Percentiles rank a stretch among this genome's conserved stretches.
Conservation (phyloP, 2,113 vertebrate species). For the Bagarius yarrelli region DNA sequence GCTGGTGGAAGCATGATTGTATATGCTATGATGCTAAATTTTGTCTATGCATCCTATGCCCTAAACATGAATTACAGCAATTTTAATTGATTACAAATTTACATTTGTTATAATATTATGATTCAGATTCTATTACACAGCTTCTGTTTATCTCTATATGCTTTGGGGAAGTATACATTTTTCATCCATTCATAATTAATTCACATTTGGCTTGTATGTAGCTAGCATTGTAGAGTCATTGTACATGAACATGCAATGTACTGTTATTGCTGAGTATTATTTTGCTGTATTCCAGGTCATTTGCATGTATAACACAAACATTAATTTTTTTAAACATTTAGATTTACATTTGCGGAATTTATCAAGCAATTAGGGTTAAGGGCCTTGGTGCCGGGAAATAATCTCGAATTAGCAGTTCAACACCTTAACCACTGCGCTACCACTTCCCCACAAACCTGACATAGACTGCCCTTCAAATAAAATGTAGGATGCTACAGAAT, state of each 20-base stretch:
- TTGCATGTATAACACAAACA: neutral
- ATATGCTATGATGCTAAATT: neutral
- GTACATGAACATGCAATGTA: neutral
- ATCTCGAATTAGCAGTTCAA: too few species aligned
- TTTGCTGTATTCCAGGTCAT: neutral
- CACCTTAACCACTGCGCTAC: too few species aligned
- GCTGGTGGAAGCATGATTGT: neutral
- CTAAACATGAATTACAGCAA: neutral
- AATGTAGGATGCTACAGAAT: neutral
- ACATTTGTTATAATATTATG: neutral
- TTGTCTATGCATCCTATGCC: neutral
- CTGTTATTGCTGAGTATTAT: neutral
- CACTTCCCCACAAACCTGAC: neutral
- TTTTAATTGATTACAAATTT: neutral
- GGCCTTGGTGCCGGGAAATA: too few species aligned
- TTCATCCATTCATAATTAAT: neutral
- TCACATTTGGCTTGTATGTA: neutral
- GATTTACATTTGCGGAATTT: too few species aligned
- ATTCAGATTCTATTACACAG: neutral
- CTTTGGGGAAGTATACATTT: neutral
- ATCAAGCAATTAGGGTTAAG: too few species aligned
- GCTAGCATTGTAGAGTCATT: neutral
- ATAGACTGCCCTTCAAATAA: neutral
- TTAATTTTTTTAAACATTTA: neutral
- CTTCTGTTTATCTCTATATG: neutral